A percentile compares a stretch with the other conserved stretches of the same genome.
These are phyloP conservation scores for Morpho helenor DNA, from an alignment of 2,888 invertebrate species.

Conservation along the genomic window DNA sequence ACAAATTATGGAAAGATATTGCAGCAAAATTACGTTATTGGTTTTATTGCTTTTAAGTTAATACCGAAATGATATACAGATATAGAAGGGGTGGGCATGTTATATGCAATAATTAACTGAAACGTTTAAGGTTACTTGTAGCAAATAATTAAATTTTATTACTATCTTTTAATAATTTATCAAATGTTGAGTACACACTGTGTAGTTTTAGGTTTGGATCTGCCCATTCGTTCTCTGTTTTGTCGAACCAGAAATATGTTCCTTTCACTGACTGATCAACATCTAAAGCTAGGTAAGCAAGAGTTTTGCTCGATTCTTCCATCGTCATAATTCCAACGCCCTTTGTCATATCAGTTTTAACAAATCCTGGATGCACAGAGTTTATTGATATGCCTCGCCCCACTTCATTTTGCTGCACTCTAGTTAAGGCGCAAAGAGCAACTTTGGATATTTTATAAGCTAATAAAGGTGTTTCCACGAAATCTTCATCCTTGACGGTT, in stretches of 20 bases:
- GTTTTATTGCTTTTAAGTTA: no score
- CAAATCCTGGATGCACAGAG: conserved; percentile 36
- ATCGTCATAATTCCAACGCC: conserved; percentile 24
- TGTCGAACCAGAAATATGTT: conserved; percentile 36
- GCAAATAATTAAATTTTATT: neutral
- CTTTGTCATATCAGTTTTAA: conserved; percentile 35
- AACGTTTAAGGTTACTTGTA: neutral
- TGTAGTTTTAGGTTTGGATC: conserved; percentile 25
- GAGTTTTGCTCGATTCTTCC: conserved; percentile 29
- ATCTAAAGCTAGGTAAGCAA: conserved; percentile 34
- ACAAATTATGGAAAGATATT: no score
- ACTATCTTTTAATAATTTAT: conserved; percentile 1
- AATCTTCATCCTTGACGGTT: conserved; percentile 32
- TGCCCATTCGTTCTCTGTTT: conserved; percentile 33
- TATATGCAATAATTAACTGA: neutral
- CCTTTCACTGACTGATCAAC: conserved; percentile 34
- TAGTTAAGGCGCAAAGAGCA: conserved; percentile 32
- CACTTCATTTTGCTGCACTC: conserved; percentile 30
- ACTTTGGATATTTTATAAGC: conserved; percentile 33
- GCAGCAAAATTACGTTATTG: no score
- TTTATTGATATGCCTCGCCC: conserved; percentile 35
- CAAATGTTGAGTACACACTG: conserved; percentile 7
- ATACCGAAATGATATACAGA: no score
- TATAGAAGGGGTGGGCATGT: no score
- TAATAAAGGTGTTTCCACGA: conserved; percentile 26